Base-by-base conservation (phyloP, 2,113 vertebrate species). In the Chinchilla lanigera region DNA sequence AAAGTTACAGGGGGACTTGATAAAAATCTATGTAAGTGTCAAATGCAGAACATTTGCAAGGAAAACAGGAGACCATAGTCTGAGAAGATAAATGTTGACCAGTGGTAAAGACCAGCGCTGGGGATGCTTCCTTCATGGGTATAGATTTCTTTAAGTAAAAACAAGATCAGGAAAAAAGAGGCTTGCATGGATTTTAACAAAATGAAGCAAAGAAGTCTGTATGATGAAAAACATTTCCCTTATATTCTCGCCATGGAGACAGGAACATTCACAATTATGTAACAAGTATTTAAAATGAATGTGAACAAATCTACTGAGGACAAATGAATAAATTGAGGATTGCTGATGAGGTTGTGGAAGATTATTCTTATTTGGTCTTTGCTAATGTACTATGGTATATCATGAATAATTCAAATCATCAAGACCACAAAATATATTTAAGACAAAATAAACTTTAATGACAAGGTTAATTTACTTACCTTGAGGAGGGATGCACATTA, bases 401-500 rank as follows among this genome's bases (percentile, higher is more conserved):
- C 58, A 38, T 11, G 0, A 67, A 26, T 85, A 86, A 94, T 54
- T 92, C 22, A 75, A 81, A 54, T 60, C 80, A 9, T 95, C 35
- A 67, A 92, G 35, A 75, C 11, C 24, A 75, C 61, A 75, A 81
- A 94, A 33, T 44, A 19, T 28, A 80, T 73, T 86, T 33, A 65
- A 75, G 81, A 83, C 2, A 56, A 95, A 85, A 69, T 52, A 52
- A 52, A 26, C 5, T 41, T 95, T 88, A 95, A 41, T 60, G 41
- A 67, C 95, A 83, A 86, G 52, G 44, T 90, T 93, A 96, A 93
- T 81, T 81, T 1, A 38, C 80, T 89, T 89, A 81, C 69, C 63
- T 93, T 85, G 93, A 95, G 44, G 56, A 88, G 58, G 28, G 69
- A 54, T 28, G n/a, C 13, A 69, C 16, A 52, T 61, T 84, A 90